Conservation (phyloP, 2,797 vertebrate species). For the Mormyrus hasselquistii region DNA sequence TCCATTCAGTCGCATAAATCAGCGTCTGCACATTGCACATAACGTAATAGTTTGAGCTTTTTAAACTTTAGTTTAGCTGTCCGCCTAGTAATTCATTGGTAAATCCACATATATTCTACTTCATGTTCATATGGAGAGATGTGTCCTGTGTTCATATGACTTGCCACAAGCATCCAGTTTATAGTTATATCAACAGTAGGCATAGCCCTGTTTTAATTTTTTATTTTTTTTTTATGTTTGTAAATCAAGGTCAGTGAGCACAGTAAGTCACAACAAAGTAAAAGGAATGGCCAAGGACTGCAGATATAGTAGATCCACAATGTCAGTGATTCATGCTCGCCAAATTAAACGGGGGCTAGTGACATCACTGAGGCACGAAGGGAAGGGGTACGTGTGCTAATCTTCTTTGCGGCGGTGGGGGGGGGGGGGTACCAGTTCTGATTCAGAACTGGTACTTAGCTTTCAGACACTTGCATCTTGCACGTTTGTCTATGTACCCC, state of each 20-base stretch:
- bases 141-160: neutral
- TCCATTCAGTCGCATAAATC: neutral
- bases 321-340: slow-evolving; percentile 3
- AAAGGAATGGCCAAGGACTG: neutral
- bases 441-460: neutral
- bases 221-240: neutral
- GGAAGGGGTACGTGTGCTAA: neutral
- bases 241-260: slow-evolving; percentile 4
- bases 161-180: neutral
- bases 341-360: neutral
- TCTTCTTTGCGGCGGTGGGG: neutral
- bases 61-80: neutral
- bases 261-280: neutral
- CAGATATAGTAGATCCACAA: neutral
- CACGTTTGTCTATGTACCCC: neutral
- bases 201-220: neutral
- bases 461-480: neutral
- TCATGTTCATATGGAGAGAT: neutral
- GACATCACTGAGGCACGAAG: neutral
- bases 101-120: neutral
- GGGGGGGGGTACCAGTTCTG: no score
- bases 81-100: neutral
- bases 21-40: neutral
- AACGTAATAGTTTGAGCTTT: neutral
- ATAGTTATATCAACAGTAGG: neutral